phyloP scores from a whole-genome alignment of 2,797 vertebrate genomes.

The Presbytis comata region DNA sequence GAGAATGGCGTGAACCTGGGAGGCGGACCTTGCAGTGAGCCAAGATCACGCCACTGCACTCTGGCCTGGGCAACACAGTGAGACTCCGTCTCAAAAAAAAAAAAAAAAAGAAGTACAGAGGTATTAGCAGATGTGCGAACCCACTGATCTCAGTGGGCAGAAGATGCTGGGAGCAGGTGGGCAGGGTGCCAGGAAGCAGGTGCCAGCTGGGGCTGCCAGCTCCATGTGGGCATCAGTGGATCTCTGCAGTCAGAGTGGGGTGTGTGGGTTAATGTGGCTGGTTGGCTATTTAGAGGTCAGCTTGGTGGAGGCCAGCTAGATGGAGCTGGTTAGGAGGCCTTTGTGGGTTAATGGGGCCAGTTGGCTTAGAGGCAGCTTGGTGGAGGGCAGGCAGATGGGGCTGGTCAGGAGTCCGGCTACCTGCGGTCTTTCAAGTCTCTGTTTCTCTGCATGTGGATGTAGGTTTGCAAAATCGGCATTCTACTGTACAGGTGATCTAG shows the following conservation, averaged over 20 bases:
- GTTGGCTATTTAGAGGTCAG: not conserved
- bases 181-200: too few species aligned
- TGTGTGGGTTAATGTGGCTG: fast-evolving
- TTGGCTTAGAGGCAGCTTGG: too few species aligned
- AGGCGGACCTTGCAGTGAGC: too few species aligned
- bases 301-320: not conserved
- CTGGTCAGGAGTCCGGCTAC: fast-evolving
- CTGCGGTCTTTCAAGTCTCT: fast-evolving
- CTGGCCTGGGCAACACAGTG: too few species aligned
- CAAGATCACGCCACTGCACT: too few species aligned
- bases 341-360: too few species aligned
- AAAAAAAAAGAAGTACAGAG: not conserved
- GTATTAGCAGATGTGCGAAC: not conserved
- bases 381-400: not conserved
- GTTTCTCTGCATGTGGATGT: fast-evolving
- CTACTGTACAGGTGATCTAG: not conserved
- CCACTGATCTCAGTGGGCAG: not conserved
- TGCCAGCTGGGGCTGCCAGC: not conserved
- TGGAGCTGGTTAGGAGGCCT: too few species aligned
- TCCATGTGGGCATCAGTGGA: fast-evolving
- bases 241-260: fast-evolving
- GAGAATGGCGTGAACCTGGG: too few species aligned
- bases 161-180: fast-evolving
- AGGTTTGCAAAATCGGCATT: fast-evolving
- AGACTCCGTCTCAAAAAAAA: too few species aligned